Percentiles rank a stretch among this genome's conserved stretches.
Evolutionary conservation across 2,888 invertebrate species (phyloP).

Genomic region (Dicyrtoma fusca): DNA sequence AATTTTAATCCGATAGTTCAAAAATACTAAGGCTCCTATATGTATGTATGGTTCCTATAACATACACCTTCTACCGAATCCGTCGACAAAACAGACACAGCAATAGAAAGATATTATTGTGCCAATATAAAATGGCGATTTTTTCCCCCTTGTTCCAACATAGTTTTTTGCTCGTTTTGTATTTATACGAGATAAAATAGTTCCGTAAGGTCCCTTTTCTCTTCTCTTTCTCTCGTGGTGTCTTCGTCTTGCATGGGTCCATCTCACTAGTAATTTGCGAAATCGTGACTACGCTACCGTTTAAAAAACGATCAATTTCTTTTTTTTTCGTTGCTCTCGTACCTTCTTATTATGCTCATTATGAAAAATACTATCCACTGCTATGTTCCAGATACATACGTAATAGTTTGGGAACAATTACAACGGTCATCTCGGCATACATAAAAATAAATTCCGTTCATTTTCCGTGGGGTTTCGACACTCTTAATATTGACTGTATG

Average conservation of each 20-base stretch:
- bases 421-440: too few species aligned
- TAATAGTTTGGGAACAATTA: not conserved
- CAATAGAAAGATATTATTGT: too few species aligned
- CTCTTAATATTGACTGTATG: too few species aligned
- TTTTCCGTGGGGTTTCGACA: too few species aligned
- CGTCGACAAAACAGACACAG: not conserved
- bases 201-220: not conserved
- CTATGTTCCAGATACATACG: constrained; percentile 1
- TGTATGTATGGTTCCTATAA: too few species aligned
- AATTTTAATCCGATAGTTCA: too few species aligned
- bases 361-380: constrained; percentile 2
- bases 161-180: not conserved
- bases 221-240: not conserved
- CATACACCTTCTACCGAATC: not conserved
- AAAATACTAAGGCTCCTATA: too few species aligned
- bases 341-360: constrained; percentile 24
- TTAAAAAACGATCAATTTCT: constrained; percentile 46
- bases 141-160: not conserved
- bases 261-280: constrained; percentile 32
- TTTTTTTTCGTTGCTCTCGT: constrained; percentile 13
- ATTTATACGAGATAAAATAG: constrained; percentile 2
- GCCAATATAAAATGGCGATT: constrained; percentile 2
- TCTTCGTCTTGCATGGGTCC: constrained; percentile 9
- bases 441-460: too few species aligned
- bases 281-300: constrained; percentile 46